Evolutionary conservation across 2,888 invertebrate species (phyloP), one percentile per base, ranked within the genome.

Genomic region (Ornithoptera priamus): DNA sequence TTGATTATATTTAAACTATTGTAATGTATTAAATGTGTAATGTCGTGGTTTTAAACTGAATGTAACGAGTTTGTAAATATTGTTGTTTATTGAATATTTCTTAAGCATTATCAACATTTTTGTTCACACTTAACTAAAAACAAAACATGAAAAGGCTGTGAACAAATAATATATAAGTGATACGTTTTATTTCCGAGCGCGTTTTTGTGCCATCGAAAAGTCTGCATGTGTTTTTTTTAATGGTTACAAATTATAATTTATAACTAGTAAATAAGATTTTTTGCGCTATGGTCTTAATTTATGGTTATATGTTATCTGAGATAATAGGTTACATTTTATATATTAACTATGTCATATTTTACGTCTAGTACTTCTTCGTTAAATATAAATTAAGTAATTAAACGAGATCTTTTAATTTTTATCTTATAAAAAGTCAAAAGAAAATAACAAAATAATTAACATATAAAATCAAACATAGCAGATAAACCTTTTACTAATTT

Each of bases 91-190:
- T 64, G 71, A 72, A 68, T 72, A 60, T 69, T 62, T 50, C 61
- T 73, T 68, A 70, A 69, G 73, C 71, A 73, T 71, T 75, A 46
- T 73, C 67, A 39, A 69, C 73, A 72, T 72, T 74, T 74, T 76
- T 79, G 79, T 83, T 84, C 80, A 85, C 79, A 73, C 4, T 46
- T 69, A 74, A 73, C 73, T 71, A 75, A 71, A 46, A 73, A 72
- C 66, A 69, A 68, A 70, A 71, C 75, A 82, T 62, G 76, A 79
- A 77, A 79, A 78, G 85, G 87, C 89, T 89, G 89, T 88, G 87
- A 87, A 85, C 85, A 85, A 81, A 79, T 80, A 80, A 73, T 80
- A 77, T 75, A 74, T 73, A 72, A 71, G 66, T 67, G 67, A 68
- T 66, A 62, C 61, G 62, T 69, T 65, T 70, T 68, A 56, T 70